Evolutionary conservation across 1,140 invertebrate genomes (phyloP).

Genomic region (Drosophila ogumai): DNA sequence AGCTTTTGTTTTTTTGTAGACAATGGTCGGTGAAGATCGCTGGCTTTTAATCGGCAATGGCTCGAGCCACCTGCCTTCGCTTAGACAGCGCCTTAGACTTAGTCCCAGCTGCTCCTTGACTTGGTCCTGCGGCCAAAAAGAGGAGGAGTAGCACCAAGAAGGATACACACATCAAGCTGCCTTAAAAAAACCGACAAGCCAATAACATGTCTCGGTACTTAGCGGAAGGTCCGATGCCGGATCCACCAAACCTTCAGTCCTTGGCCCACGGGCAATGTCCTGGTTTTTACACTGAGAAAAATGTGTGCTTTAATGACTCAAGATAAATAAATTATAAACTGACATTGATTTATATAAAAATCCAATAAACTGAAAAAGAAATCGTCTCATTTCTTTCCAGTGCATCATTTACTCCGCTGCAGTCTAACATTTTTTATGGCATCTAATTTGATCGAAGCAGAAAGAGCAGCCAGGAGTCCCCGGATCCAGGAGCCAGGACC

Average conservation of each 20-base stretch:
- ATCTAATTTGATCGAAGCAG: conserved; percentile 57
- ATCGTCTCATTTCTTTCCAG: not conserved
- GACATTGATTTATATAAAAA: not conserved
- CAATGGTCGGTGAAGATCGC: conserved; percentile 8
- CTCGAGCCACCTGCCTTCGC: conserved; percentile 51
- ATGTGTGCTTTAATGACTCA: not conserved
- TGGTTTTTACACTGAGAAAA: conserved; percentile 1
- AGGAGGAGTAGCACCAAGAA: conserved; percentile 28
- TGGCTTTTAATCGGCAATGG: conserved; percentile 29
- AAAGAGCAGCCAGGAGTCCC: conserved; percentile 11
- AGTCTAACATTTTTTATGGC: conserved; percentile 65
- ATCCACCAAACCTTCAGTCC: conserved; percentile 1
- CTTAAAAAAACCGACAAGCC: conserved; percentile 19
- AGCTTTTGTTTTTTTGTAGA: conserved; percentile 3
- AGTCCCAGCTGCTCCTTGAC: conserved; percentile 36
- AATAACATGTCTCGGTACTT: conserved; percentile 67
- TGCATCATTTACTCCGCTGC: conserved; percentile 1
- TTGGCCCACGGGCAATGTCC: conserved; percentile 5
- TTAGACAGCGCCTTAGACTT: conserved; percentile 34
- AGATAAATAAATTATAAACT: not conserved
- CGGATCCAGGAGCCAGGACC: conserved; percentile 11
- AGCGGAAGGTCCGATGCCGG: conserved; percentile 16
- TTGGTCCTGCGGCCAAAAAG: conserved; percentile 33
- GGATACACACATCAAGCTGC: conserved; percentile 1
- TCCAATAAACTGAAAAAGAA: not conserved